These are phyloP conservation scores for Pantherophis vulpinus DNA, from an alignment of 2,797 vertebrate species.

Conservation along the genomic window DNA sequence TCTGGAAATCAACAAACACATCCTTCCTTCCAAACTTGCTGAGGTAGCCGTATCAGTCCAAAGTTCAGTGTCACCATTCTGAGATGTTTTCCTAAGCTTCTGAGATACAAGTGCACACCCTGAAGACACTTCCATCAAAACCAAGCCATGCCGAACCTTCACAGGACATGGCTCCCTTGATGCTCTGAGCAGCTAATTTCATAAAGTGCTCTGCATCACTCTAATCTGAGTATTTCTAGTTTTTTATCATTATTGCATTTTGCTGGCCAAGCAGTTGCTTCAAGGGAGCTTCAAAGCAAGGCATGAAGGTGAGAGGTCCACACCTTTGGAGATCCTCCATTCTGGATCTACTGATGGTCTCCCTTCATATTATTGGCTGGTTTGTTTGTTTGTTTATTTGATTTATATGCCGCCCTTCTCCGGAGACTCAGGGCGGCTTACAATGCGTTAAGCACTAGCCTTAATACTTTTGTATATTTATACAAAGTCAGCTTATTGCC, in stretches of 20 bases:
- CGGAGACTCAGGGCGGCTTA: too few relatives aligned
- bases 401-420: too few relatives aligned
- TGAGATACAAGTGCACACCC: not conserved
- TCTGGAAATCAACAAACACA: not conserved
- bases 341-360: not conserved
- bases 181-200: not conserved
- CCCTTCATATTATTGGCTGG: not conserved
- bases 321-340: not conserved
- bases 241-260: not conserved
- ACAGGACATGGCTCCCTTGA: not conserved
- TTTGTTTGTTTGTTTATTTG: too few relatives aligned
- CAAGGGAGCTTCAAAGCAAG: not conserved
- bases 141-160: not conserved
- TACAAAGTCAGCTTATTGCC: too few relatives aligned
- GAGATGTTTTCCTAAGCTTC: not conserved
- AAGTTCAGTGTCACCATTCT: not conserved
- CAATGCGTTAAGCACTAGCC: too few relatives aligned
- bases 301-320: not conserved
- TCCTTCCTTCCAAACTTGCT: not conserved
- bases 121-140: not conserved
- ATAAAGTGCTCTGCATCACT: not conserved
- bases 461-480: too few relatives aligned
- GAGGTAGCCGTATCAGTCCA: not conserved
- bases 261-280: not conserved
- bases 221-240: not conserved